phyloP scores from a whole-genome alignment of 1,140 invertebrate species.

The Brachystomella parvula region DNA sequence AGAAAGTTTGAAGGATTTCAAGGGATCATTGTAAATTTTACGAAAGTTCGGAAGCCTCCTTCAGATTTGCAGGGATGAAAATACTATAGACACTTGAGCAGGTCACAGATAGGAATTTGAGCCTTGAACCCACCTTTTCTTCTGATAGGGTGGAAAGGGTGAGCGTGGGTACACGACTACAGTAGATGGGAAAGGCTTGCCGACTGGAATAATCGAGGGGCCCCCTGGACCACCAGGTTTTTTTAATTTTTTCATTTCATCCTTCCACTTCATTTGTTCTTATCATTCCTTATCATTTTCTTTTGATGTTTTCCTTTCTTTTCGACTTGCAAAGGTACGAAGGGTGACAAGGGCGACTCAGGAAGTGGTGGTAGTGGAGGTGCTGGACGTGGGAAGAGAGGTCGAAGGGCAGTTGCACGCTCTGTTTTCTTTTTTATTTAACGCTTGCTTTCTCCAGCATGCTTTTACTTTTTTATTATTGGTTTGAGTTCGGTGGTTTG shows the following conservation, averaged over 20 bases:
- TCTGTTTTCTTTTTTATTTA: conserved; percentile 22
- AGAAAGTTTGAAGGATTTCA: too few relatives aligned
- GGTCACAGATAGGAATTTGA: background rate
- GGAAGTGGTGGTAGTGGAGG: conserved; percentile 65
- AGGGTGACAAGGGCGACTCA: conserved; percentile 62
- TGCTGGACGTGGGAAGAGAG: conserved; percentile 70
- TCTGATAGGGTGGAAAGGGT: conserved; percentile 64
- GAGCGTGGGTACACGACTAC: conserved; percentile 82
- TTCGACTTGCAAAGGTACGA: conserved; percentile 48
- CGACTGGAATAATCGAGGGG: conserved; percentile 85
- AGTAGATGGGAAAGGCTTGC: conserved; percentile 77
- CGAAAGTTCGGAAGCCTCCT: too few relatives aligned
- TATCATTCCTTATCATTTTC: conserved; percentile 15
- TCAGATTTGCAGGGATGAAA: too few relatives aligned
- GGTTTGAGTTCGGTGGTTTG: background rate
- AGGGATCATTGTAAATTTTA: too few relatives aligned
- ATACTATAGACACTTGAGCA: too few relatives aligned
- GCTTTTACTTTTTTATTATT: background rate
- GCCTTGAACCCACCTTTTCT: background rate
- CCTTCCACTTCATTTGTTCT: conserved; percentile 12
- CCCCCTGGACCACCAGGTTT: conserved; percentile 82
- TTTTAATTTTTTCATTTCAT: conserved; percentile 35
- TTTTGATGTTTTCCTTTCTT: conserved; percentile 15
- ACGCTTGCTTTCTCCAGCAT: background rate
- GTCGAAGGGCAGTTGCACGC: conserved; percentile 66